Base-by-base conservation (phyloP, 2,797 vertebrate genomes). In the Phyllotis vaccarum region DNA sequence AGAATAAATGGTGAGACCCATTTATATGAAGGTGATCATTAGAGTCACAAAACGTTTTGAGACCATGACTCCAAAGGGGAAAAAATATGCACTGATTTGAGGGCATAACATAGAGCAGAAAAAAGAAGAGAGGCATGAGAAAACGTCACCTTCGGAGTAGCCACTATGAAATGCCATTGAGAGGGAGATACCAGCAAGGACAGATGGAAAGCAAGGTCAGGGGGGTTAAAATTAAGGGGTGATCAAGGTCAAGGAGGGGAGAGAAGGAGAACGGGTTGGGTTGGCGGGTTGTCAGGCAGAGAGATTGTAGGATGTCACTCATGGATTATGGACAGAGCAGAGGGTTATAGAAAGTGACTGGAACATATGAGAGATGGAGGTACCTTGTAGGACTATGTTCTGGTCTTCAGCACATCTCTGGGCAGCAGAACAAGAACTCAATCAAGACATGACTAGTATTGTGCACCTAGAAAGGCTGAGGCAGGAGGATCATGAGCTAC, bases 241-340 rank as follows among this genome's bases (percentile, higher is more conserved):
- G 6, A 37, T 88, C 52, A 79, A 37, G 37, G 22, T 46, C 19
- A 40, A 54, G 46, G 43, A 86, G 40, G 43, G 62, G 5, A 52
- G 81, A 85, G 14, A 49, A 9, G 46, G 56, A 58, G 34, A 70
- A 66, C 1, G 13, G 22, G 4, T 22, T 34, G 10, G 19, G 3
- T 22, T 34, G 10, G 27, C 29, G 10, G 19, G 3, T 22, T 34
- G 10, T 22, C 29, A n/a, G 37, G 9, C 4, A 70, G 34, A 54
- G 29, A 16, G 46, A 19, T 13, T 78, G 49, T 37, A 93, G 34
- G 37, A 66, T 22, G 58, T 12, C 1, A 0, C 0, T 16, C 4
- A 1, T 0, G 29, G 66, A 72, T 29, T 24, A 34, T 9, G 0
- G 0, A 58, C 49, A 46, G 52, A 52, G 14, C 0, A 37, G 34